Evolutionary conservation across 2,113 vertebrate genomes (phyloP).

Genomic region (Cephalopholis sonnerati): DNA sequence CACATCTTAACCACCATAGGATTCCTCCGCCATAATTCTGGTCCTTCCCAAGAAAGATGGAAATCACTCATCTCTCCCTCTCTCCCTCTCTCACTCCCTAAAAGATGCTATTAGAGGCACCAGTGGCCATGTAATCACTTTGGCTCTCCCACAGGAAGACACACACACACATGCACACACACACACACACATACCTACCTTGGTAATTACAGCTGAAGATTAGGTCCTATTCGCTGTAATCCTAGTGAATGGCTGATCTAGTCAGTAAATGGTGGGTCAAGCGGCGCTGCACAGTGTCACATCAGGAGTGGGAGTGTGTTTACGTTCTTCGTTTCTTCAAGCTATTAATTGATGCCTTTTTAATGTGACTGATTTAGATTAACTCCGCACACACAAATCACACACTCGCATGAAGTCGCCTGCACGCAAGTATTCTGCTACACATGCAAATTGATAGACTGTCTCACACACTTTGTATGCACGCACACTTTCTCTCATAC

Average conservation of each 20-base stretch:
- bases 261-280: conserved; percentile 69
- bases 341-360: conserved; percentile 62
- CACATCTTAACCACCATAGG: conserved; percentile 61
- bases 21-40: conserved; percentile 60
- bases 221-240: conserved; percentile 66
- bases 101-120: conserved; percentile 87
- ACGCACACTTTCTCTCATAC: conserved; percentile 40
- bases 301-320: conserved; percentile 25
- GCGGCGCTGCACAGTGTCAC: conserved; percentile 35
- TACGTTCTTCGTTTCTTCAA: conserved; percentile 18
- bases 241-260: conserved; percentile 61
- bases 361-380: conserved; percentile 52
- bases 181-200: conserved; percentile 50
- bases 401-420: conserved; percentile 31
- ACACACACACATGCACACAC: conserved; percentile 48
- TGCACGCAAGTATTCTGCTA: conserved; percentile 33
- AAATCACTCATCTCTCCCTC: conserved; percentile 60
- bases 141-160: conserved; percentile 79
- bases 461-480: conserved; percentile 32
- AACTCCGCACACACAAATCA: conserved; percentile 29
- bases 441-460: conserved; percentile 59
- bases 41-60: conserved; percentile 67
- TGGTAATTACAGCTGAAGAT: conserved; percentile 76
- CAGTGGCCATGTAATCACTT: conserved; percentile 85
- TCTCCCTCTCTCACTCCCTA: conserved; percentile 45